Conservation (phyloP, 2,113 vertebrate genomes). For the Xenotilapia longispinis region DNA sequence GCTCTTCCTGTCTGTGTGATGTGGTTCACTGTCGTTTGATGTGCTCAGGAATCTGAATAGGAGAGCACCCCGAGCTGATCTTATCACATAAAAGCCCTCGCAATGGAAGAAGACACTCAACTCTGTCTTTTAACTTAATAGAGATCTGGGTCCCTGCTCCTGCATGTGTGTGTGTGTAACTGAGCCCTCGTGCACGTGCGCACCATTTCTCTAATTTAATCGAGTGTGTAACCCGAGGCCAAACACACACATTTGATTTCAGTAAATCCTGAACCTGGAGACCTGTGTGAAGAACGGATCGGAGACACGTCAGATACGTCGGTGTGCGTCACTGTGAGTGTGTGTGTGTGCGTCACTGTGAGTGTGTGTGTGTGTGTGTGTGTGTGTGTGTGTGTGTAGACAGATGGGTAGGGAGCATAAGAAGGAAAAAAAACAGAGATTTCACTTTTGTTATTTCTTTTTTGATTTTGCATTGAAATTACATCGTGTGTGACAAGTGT, state of each 20-base stretch:
- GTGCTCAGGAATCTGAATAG: conserved; percentile 62
- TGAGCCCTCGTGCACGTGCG: not conserved
- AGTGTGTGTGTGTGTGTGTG: not conserved
- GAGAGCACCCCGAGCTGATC: conserved; percentile 57
- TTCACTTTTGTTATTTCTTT: not conserved
- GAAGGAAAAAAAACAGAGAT: not conserved
- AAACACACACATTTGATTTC: conserved; percentile 66
- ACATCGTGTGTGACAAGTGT: not conserved
- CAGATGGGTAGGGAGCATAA: not conserved
- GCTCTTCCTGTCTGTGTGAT: conserved; percentile 67
- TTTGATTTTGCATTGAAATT: not conserved
- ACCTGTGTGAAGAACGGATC: conserved; percentile 32
- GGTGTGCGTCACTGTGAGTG: not conserved
- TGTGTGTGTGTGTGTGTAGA: not conserved
- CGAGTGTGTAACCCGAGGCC: conserved; percentile 59
- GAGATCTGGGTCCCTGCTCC: conserved; percentile 39
- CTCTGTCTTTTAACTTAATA: conserved; percentile 63
- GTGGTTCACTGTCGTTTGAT: conserved; percentile 70
- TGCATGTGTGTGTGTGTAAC: not conserved
- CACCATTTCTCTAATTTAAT: conserved; percentile 61
- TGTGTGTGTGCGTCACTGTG: not conserved
- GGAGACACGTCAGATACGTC: conserved; percentile 27
- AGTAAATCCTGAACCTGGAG: conserved; percentile 50
- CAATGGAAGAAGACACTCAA: conserved; percentile 63
- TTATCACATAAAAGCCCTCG: conserved; percentile 68